These are phyloP conservation scores for Microtus richardsoni DNA, from an alignment of 2,113 vertebrate species.

Conservation along the genomic window DNA sequence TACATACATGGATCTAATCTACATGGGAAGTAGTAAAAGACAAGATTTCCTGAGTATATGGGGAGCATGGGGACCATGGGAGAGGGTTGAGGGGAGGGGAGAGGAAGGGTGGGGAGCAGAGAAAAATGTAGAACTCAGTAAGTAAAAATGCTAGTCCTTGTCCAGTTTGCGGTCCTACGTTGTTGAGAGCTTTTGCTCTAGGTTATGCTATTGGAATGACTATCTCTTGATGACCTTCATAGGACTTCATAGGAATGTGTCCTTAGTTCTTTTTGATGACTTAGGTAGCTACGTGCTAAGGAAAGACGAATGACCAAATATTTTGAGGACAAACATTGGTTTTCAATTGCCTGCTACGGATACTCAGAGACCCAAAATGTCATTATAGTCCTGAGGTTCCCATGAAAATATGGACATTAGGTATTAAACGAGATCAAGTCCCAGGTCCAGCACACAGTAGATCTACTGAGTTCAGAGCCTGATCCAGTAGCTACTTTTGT, in stretches of 20 bases:
- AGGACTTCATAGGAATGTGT: not conserved
- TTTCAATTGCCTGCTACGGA: conserved; percentile 47
- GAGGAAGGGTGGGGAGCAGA: too few relatives aligned
- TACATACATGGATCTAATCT: too few relatives aligned
- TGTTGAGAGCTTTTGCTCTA: conserved; percentile 17
- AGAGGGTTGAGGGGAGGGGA: too few relatives aligned
- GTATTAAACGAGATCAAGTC: not conserved
- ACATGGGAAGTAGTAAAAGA: too few relatives aligned
- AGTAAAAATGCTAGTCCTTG: not conserved
- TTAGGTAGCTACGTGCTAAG: not conserved
- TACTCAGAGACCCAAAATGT: conserved; percentile 25
- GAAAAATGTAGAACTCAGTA: too few relatives aligned
- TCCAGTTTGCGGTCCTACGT: conserved; percentile 5
- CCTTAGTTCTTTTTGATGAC: not conserved
- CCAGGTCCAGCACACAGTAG: not conserved
- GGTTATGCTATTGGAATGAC: conserved; percentile 1
- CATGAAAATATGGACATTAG: not conserved
- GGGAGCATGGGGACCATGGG: too few relatives aligned
- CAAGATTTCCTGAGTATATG: too few relatives aligned
- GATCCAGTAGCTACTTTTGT: not conserved
- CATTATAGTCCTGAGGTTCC: not conserved
- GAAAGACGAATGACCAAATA: not conserved
- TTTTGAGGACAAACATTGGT: conserved; percentile 11
- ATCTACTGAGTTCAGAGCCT: not conserved
- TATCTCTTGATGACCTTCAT: not conserved